Percentiles rank a stretch among this genome's conserved stretches.
phyloP scores from a whole-genome alignment of 2,797 vertebrate genomes.

The Tarsius wallacei region DNA sequence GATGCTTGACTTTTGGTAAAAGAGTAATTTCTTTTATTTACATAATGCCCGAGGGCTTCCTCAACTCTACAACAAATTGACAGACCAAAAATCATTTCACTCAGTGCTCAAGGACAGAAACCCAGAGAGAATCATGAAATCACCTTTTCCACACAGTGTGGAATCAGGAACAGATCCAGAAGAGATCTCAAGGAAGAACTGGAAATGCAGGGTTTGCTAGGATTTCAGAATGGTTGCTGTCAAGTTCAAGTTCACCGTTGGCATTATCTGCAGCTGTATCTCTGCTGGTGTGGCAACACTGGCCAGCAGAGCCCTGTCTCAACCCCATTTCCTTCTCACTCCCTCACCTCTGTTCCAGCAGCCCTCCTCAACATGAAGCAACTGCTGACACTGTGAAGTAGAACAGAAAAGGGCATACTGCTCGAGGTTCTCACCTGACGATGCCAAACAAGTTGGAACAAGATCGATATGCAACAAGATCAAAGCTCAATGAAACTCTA shows the following conservation, averaged over 20 bases:
- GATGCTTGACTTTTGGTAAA: slow-evolving; percentile 70
- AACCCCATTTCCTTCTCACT: neutral
- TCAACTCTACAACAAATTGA: slow-evolving; percentile 59
- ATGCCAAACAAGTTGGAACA: neutral
- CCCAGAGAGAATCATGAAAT: neutral
- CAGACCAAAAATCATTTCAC: slow-evolving; percentile 35
- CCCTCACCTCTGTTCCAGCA: neutral
- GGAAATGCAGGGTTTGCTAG: neutral
- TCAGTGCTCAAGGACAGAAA: neutral
- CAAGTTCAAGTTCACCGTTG: neutral
- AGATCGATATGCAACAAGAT: neutral
- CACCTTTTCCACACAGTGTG: neutral
- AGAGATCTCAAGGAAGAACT: slow-evolving; percentile 4
- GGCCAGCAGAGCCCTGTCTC: neutral
- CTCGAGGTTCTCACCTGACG: slow-evolving; percentile 1
- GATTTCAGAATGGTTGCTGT: neutral
- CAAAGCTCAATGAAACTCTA: slow-evolving; percentile 13
- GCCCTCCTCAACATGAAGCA: neutral
- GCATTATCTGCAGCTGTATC: neutral
- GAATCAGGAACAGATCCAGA: neutral
- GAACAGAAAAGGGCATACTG: neutral
- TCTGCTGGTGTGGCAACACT: neutral
- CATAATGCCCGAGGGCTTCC: slow-evolving; percentile 66
- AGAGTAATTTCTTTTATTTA: slow-evolving; percentile 77
- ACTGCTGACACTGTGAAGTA: fast-evolving